Conservation (phyloP, 1,140 invertebrate genomes). For the Drosophila ohnishii region DNA sequence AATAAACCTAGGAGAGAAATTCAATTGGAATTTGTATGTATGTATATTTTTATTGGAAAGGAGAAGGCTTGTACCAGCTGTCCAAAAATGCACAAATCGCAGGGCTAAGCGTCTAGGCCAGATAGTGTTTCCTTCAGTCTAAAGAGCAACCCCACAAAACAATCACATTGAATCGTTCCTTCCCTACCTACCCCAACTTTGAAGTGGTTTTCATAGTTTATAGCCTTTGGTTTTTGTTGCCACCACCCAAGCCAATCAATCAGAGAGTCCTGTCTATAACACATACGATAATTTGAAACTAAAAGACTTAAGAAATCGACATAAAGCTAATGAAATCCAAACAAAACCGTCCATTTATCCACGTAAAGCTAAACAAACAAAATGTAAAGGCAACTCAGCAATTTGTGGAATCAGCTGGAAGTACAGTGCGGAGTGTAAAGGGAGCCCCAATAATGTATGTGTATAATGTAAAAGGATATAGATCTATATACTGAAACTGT, state of each 20-base stretch:
- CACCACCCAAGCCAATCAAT: constrained; percentile 30
- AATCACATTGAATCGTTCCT: constrained; percentile 49
- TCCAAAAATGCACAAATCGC: constrained; percentile 65
- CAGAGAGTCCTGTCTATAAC: constrained; percentile 30
- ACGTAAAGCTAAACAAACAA: constrained; percentile 56
- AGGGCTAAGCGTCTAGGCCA: constrained; percentile 16
- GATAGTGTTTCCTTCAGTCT: constrained; percentile 30
- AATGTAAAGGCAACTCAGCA: constrained; percentile 56
- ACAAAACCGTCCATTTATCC: constrained; percentile 76
- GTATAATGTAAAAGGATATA: constrained; percentile 41
- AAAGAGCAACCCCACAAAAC: constrained; percentile 35
- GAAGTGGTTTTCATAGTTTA: constrained; percentile 42
- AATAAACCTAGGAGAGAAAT: constrained; percentile 39
- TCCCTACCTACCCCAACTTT: constrained; percentile 22
- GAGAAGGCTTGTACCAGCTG: constrained; percentile 38
- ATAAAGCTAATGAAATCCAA: constrained; percentile 70
- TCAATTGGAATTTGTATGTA: constrained; percentile 42
- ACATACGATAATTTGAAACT: constrained; percentile 73
- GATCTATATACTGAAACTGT: constrained; percentile 46
- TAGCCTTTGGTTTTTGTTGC: constrained; percentile 15
- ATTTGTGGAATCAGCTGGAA: constrained; percentile 53
- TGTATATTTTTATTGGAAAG: constrained; percentile 50
- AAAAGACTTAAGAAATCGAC: constrained; percentile 70
- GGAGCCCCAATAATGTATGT: constrained; percentile 42
- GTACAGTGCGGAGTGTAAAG: constrained; percentile 22